Evolutionary conservation across 37 sponge, comb jelly and placozoan species (phyloP), one percentile per base, ranked within the genome.

Genomic region (Theonella swinhoei): DNA sequence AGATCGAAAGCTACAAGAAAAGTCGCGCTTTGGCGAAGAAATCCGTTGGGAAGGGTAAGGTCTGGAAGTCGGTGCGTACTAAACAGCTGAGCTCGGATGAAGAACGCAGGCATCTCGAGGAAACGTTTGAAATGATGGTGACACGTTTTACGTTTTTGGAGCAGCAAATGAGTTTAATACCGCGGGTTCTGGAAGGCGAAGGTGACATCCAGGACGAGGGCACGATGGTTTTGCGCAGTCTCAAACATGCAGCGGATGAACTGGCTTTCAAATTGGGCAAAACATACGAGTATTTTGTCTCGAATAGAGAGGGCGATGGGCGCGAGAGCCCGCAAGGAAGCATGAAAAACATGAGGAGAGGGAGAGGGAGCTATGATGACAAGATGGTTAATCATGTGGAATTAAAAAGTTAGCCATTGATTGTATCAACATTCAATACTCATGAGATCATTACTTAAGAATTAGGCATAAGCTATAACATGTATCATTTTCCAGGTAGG

Each of bases 1-100:
- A 68, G 32, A 64, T 80, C n/a, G 72, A 75, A 43, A 67, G 66
- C 19, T 83, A 61, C 59, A 43, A 74, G 32, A 83, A 83, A 68
- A 83, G 22, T 11, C 64, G 34, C 31, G 41, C 40, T 8, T 23
- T 17, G 41, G 29, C 37, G 36, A 47, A 47, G 14, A 47, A 47
- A 14, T 14, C 54, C 11, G n/a, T n/a, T n/a, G 11, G 11, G 11
- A 47, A 47, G 14, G 14, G 7, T 17, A 7, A 14, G 14, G 54
- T 14, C 54, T 14, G 54, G 54, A 47, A 47, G 14, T 14, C 14
- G 14, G 11, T 47, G 11, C 54, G 54, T 17, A 17, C 54, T 47
- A 17, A 7, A 7, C 14, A 7, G 7, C 11, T 14, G 14, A 47
- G 54, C 11, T 47, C 54, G 54, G 14, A 14, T 47, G 14, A 14